Evolutionary conservation across 2,888 invertebrate genomes (phyloP).

Genomic region (Drosophila algonquin): DNA sequence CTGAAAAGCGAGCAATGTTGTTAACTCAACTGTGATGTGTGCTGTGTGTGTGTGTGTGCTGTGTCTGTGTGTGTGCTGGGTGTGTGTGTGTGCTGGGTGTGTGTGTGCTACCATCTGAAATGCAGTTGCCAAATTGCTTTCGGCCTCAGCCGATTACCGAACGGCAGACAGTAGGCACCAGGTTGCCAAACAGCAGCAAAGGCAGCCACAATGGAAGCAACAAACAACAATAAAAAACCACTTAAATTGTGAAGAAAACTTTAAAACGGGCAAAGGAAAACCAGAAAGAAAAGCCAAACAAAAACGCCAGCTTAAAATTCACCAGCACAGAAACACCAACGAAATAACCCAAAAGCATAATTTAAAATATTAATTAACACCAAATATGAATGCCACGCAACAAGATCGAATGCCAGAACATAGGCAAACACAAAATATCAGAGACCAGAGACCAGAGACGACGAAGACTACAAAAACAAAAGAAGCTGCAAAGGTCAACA

Average conservation of each 20-base stretch:
- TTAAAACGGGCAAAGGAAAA: conserved; percentile 10
- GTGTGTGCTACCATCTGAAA: conserved; percentile 14
- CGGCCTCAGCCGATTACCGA: conserved; percentile 26
- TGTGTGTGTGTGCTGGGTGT: no score
- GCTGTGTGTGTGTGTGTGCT: background rate
- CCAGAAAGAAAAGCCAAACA: conserved; percentile 16
- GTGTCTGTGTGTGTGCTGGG: background rate
- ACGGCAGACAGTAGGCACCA: background rate
- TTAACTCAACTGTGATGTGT: background rate
- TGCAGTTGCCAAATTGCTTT: conserved; percentile 34
- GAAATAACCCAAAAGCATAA: no score
- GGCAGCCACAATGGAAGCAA: conserved; percentile 14
- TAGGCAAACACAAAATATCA: conserved; percentile 7
- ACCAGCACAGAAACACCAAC: background rate
- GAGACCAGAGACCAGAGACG: background rate
- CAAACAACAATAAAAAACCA: conserved; percentile 26
- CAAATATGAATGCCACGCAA: background rate
- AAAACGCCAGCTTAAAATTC: conserved; percentile 3
- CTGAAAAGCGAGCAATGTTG: background rate
- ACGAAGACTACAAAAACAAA: background rate
- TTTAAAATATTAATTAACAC: conserved; percentile 5
- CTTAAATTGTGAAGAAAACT: conserved; percentile 25
- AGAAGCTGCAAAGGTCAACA: background rate
- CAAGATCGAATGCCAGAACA: background rate
- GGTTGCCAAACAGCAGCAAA: conserved; percentile 20